Percentiles rank a stretch among this genome's conserved stretches.
Evolutionary conservation across 2,888 invertebrate species (phyloP).

Genomic region (Elegia similella): DNA sequence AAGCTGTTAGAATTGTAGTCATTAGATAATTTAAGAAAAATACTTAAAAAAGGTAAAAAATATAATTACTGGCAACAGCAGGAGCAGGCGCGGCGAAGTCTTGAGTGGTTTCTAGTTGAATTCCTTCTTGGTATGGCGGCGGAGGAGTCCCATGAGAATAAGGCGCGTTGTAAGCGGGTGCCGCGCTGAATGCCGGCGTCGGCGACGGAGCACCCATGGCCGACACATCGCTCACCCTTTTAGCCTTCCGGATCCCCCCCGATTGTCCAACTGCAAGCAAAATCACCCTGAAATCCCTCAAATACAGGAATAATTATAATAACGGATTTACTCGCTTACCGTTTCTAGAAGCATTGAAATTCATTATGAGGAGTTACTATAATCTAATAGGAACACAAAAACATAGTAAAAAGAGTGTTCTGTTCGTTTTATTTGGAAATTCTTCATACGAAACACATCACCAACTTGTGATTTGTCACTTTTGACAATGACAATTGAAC

Average conservation of each 20-base stretch:
- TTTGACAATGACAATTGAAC: conserved; percentile 9
- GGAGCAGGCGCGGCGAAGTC: conserved; percentile 48
- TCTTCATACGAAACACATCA: conserved; percentile 67
- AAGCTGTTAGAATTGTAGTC: neutral
- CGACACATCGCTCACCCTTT: conserved; percentile 86
- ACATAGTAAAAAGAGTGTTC: conserved; percentile 53
- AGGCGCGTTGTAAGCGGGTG: conserved; percentile 46
- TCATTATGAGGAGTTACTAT: conserved; percentile 48
- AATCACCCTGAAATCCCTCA: conserved; percentile 16
- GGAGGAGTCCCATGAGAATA: conserved; percentile 52
- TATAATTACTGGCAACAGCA: conserved; percentile 44
- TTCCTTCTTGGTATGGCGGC: conserved; percentile 65
- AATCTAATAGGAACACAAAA: conserved; percentile 36
- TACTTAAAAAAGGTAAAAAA: no score
- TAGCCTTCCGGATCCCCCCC: conserved; percentile 79
- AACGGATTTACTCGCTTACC: conserved; percentile 43
- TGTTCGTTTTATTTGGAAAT: conserved; percentile 42
- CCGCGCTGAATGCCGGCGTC: conserved; percentile 49
- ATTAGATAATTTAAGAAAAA: neutral
- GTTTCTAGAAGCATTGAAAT: conserved; percentile 76
- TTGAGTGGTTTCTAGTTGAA: conserved; percentile 58
- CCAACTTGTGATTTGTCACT: conserved; percentile 43
- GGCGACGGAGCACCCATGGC: conserved; percentile 84
- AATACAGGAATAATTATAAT: neutral
- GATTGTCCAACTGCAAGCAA: conserved; percentile 54